Conservation (phyloP, 2,797 vertebrate genomes). For the Lagothrix lagotricha region DNA sequence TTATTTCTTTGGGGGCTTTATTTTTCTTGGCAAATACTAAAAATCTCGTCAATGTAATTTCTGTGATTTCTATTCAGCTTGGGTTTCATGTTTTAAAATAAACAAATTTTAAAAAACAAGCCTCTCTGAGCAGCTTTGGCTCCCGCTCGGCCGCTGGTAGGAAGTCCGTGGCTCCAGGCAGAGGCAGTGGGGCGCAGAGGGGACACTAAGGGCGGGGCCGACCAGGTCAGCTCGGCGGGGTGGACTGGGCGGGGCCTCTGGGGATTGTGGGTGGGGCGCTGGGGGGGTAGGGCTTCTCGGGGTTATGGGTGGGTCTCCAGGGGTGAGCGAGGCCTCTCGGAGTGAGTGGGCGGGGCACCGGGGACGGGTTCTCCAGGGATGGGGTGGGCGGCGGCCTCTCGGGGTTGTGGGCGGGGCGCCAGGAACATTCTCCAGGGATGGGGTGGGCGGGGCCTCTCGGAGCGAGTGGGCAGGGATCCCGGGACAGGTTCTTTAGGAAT, state of each 20-base stretch:
- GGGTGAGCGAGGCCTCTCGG: neutral
- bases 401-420: no score
- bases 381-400: neutral
- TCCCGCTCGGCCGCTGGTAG: neutral
- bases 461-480: no score
- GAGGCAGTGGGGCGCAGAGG: neutral
- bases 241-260: neutral
- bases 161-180: neutral
- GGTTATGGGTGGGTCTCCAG: no score
- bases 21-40: slow-evolving; percentile 91
- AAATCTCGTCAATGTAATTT: slow-evolving; percentile 93
- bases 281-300: neutral
- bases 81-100: slow-evolving; percentile 97
- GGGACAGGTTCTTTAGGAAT: no score
- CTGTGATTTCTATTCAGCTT: slow-evolving; percentile 96
- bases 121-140: neutral
- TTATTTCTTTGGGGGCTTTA: slow-evolving; percentile 84
- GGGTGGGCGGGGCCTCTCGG: no score
- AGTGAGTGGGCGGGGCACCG: no score
- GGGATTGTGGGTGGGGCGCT: neutral
- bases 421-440: no score
- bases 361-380: neutral
- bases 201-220: neutral
- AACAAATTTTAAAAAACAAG: slow-evolving; percentile 83
- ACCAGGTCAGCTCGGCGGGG: neutral